Evolutionary conservation across 53 echinoderm and acorn worm species (phyloP), one percentile per base, ranked within the genome.

Genomic region (Crossaster papposus): DNA sequence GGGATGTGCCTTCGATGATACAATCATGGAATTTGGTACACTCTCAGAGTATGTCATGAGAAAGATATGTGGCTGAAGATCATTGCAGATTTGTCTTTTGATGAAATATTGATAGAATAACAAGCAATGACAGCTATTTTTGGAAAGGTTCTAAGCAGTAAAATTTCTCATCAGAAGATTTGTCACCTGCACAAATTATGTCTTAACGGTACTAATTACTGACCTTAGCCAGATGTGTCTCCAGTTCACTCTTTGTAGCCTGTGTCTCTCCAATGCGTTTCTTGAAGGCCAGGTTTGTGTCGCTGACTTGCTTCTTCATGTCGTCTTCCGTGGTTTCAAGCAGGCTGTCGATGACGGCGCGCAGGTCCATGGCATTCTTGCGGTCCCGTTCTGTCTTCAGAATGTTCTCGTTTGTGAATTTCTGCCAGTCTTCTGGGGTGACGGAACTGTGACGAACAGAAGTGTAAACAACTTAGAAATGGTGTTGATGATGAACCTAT

Each of bases 281-380:
- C 68, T 83, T 86, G 89, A 97, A 97, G 77, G 97, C 97, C 63
- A 95, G 92, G 88, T 97, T 93, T 36, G 97, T 97, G 33, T 97
- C 95, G 72, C 94, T 91, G 33, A 97, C 97, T 75, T 97, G 97
- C 63, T 95, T 90, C 75, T 97, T 94, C 97, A 97, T 97, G 81
- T 97, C 97, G 35, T 97, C 90, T 55, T 95, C 94, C 6, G 97
- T 97, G 3, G 95, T 95, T 31, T 82, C 90, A 77, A 97, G 88
- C 44, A 97, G 91, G 68, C 95, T 94, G 72, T 97, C 97, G 36
- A 97, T 95, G 38, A 97, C 88, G 13, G 95, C 95, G 4, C 97
- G 89, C 20, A 97, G 89, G 88, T 97, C 95, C 14, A 95, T 94
- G 30, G 93, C 84, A 74, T 92, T 92, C 88, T 97, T 97, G 81